Percentiles rank a stretch among this genome's conserved stretches.
Evolutionary conservation across 1,140 invertebrate genomes (phyloP).

Genomic region (Temnothorax curvispinosus): DNA sequence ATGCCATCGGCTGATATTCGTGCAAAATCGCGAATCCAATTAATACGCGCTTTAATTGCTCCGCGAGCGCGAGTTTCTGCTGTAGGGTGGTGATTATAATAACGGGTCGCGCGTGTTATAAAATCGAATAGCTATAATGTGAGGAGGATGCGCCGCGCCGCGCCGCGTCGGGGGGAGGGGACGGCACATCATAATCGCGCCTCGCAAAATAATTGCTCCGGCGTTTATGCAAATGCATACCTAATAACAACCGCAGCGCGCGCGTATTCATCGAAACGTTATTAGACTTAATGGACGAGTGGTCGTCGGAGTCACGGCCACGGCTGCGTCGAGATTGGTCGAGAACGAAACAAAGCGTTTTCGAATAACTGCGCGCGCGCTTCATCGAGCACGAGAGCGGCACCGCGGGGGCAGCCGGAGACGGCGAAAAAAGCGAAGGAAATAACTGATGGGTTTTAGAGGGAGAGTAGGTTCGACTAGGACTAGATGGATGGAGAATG

Average conservation of each 20-base stretch:
- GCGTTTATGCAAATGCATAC: slow-evolving; percentile 70
- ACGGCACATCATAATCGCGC: slow-evolving; percentile 55
- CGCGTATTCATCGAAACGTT: slow-evolving; percentile 67
- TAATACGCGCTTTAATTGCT: slow-evolving; percentile 56
- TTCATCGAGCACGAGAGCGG: slow-evolving; percentile 16
- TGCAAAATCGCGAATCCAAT: slow-evolving; percentile 45
- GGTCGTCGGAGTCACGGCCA: slow-evolving; percentile 24
- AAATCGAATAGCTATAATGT: slow-evolving; percentile 48
- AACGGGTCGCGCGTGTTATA: slow-evolving; percentile 40
- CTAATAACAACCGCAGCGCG: slow-evolving; percentile 63
- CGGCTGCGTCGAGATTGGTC: background rate
- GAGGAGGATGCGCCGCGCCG: background rate
- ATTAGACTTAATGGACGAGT: slow-evolving; percentile 65
- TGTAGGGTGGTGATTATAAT: slow-evolving; percentile 49
- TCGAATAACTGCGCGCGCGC: background rate
- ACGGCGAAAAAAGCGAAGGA: slow-evolving; percentile 20
- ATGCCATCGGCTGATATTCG: slow-evolving; percentile 33
- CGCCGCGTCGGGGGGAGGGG: background rate
- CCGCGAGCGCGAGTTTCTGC: background rate
- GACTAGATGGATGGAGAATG: slow-evolving; percentile 22
- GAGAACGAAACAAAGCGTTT: slow-evolving; percentile 47
- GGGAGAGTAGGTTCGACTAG: background rate
- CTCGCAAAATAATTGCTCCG: slow-evolving; percentile 63
- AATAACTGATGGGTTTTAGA: slow-evolving; percentile 1
- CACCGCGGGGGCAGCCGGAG: background rate